phyloP scores from a whole-genome alignment of 2,888 invertebrate species.

The Calephelis perditalis region DNA sequence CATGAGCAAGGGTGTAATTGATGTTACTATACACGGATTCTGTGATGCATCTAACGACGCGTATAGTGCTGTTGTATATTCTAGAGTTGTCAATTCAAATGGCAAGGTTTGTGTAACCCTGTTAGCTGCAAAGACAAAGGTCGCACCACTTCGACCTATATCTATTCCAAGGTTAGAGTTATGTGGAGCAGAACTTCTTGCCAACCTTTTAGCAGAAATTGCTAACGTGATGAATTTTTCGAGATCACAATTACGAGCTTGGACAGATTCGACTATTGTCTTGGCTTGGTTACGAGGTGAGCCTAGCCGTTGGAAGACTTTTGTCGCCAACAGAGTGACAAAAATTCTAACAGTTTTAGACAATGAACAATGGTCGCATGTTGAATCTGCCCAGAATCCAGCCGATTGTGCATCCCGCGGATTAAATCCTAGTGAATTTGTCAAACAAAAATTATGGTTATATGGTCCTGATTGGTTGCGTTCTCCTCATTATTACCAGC shows the following conservation, averaged over 20 bases:
- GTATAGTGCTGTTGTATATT: conserved; percentile 24
- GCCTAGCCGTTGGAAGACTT: no score
- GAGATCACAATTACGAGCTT: no score
- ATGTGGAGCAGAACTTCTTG: conserved; percentile 4
- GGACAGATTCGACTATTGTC: no score
- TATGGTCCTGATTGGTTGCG: conserved; percentile 1
- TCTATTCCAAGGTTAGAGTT: conserved; percentile 12
- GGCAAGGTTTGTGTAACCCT: conserved; percentile 16
- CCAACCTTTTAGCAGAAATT: conserved; percentile 1
- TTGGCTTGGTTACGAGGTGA: no score
- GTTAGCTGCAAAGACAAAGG: conserved; percentile 13
- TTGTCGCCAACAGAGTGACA: no score
- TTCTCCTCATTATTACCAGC: background rate
- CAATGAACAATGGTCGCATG: no score
- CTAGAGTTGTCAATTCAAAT: conserved; percentile 9
- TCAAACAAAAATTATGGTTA: conserved; percentile 4
- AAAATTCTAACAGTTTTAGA: no score
- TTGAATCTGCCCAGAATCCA: no score
- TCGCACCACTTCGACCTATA: background rate
- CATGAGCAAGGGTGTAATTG: conserved; percentile 1
- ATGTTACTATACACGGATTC: conserved; percentile 27
- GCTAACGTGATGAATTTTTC: background rate
- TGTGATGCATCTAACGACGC: conserved; percentile 26
- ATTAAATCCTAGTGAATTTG: background rate
- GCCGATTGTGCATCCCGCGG: background rate